Evolutionary conservation across 2,888 invertebrate genomes (phyloP).

Genomic region (Ceriagrion tenellum): DNA sequence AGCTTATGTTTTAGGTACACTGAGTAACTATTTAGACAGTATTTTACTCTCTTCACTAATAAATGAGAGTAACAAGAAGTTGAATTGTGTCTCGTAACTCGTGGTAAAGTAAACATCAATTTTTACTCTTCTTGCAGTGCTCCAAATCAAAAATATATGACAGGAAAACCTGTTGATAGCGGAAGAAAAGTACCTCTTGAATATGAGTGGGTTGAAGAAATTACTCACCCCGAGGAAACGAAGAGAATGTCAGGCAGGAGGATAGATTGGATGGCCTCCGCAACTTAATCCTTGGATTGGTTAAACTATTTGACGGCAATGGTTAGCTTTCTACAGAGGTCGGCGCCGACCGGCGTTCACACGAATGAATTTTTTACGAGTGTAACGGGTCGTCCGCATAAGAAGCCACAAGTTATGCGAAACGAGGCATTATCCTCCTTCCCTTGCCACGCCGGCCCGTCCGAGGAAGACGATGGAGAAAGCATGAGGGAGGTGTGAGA

Average conservation of each 20-base stretch:
- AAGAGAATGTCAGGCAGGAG: not conserved
- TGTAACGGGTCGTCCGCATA: not conserved
- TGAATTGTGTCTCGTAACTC: too few relatives aligned
- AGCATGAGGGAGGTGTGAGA: not conserved
- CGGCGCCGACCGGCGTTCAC: not conserved
- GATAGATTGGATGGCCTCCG: not conserved
- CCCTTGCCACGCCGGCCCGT: not conserved
- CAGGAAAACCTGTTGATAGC: too few relatives aligned
- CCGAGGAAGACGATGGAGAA: not conserved
- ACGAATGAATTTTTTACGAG: not conserved
- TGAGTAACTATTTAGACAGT: too few relatives aligned
- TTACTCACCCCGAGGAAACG: not conserved
- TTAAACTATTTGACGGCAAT: not conserved
- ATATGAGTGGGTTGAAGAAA: too few relatives aligned
- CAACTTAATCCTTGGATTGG: not conserved
- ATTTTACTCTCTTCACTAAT: too few relatives aligned
- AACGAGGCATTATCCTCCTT: not conserved
- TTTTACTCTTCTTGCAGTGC: too few relatives aligned
- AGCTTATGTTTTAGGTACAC: too few relatives aligned
- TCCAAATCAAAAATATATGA: too few relatives aligned
- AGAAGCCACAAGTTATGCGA: not conserved
- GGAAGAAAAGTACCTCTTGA: too few relatives aligned
- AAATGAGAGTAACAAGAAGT: too few relatives aligned
- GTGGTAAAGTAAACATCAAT: too few relatives aligned
- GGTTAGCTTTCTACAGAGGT: not conserved